A percentile compares a stretch with the other conserved stretches of the same genome.
These are phyloP conservation scores for Dicerorhinus sumatrensis DNA, from an alignment of 2,113 vertebrate genomes.

Conservation along the genomic window DNA sequence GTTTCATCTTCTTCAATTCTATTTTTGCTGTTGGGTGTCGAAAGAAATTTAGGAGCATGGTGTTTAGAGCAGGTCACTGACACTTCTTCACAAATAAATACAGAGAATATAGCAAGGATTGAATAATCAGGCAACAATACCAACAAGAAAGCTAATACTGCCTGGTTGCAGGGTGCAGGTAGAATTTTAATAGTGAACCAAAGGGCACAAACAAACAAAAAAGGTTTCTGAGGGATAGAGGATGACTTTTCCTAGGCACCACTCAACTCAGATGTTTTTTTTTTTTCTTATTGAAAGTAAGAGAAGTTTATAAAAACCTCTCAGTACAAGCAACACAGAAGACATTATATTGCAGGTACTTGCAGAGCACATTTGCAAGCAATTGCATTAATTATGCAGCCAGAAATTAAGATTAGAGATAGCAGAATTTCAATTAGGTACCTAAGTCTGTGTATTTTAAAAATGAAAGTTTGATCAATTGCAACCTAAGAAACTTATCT, in stretches of 20 bases:
- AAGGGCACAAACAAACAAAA: neutral
- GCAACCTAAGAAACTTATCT: neutral
- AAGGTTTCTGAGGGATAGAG: neutral
- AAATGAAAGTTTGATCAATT: constrained; percentile 4
- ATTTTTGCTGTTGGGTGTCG: neutral
- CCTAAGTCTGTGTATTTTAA: neutral
- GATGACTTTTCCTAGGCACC: neutral
- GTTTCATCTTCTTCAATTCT: neutral
- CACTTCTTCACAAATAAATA: neutral
- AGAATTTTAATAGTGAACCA: neutral
- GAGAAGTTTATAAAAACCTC: neutral
- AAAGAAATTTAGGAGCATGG: neutral
- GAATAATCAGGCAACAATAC: neutral
- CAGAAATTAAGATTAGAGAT: neutral
- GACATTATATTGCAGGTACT: neutral
- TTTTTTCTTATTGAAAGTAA: neutral
- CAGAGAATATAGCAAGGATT: neutral
- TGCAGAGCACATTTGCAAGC: neutral
- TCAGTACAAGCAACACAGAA: neutral
- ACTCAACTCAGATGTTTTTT: neutral
- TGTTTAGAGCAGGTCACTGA: neutral
- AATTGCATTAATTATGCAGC: neutral
- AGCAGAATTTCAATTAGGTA: neutral
- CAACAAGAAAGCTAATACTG: neutral
- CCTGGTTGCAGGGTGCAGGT: neutral